Base-by-base conservation (phyloP, 2,888 invertebrate species). In the Abrostola triplasia region DNA sequence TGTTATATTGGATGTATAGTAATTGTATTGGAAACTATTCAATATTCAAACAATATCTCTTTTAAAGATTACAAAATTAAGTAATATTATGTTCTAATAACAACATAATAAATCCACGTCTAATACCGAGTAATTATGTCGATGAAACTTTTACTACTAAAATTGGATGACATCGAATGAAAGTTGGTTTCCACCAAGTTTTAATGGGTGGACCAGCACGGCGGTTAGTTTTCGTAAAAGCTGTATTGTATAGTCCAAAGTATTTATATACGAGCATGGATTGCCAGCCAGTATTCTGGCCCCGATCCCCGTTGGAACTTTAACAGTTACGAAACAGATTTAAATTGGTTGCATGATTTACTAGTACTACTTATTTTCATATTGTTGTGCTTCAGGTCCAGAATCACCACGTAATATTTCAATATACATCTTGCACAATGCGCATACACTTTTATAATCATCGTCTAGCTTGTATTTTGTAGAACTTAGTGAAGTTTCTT, bases 181-280 rank as follows among this genome's bases (percentile, higher is more conserved):
- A 87, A 84, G 81, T 80, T 77, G 65, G 76, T 64, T 73, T 69
- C 55, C 67, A 66, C 53, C 53, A 86, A 88, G 82, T 86, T 87
- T 86, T 86, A 87, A 86, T 86, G 83, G 83, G 51, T 70, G 65
- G 59, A 55, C 75, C 65, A 77, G 76, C 63, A 74, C 68, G 58
- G 71, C 62, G 79, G 80, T 80, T 78, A 81, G 82, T 85, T 82
- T 77, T 75, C 73, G 70, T 76, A 71, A 77, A 77, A 77, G 77
- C 80, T 76, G 74, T 78, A 81, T 80, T 79, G 78, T 77, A 67
- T 64, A 57, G 65, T 36, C 49, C 51, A 67, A 67, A 76, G 73
- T 82, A 73, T 79, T 74, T 78, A 70, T 75, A 57, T 70, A 63
- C 54, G 67, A 63, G 61, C 64, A 59, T 64, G 61, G 68, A 77